Evolutionary conservation across 2,797 vertebrate genomes (phyloP).

Genomic region (Hoplostethus mediterraneus): DNA sequence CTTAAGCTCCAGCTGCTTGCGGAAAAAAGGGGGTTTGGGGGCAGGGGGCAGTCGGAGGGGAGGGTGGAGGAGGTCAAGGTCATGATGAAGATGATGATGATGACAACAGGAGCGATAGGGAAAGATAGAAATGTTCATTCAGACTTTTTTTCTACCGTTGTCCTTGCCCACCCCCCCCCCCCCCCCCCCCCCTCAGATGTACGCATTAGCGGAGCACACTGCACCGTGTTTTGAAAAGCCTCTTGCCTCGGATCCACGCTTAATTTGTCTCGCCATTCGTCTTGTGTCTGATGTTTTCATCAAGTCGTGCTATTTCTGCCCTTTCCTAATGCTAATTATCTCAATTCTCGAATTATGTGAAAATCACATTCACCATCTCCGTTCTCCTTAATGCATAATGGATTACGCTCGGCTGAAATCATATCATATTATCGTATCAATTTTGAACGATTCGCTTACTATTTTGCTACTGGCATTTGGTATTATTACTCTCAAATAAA

Average conservation of each 20-base stretch:
- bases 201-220: no score
- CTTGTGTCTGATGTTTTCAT: constrained; percentile 3
- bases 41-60: background rate
- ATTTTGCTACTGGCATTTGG: constrained; percentile 40
- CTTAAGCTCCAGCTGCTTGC: constrained; percentile 30
- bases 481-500: constrained; percentile 51
- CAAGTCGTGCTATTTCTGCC: constrained; percentile 2
- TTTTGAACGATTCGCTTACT: constrained; percentile 22
- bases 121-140: constrained; percentile 3
- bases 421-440: constrained; percentile 6
- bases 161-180: no score
- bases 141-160: no score
- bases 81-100: background rate
- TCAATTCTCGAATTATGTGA: background rate
- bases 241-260: no score
- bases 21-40: background rate
- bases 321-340: constrained; percentile 15
- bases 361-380: constrained; percentile 13
- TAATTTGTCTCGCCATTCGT: background rate
- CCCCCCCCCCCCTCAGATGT: no score
- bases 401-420: constrained; percentile 22
- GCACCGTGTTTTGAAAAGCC: no score
- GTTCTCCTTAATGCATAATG: constrained; percentile 40
- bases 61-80: background rate
- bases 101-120: background rate